Evolutionary conservation across 2,888 invertebrate species (phyloP).

Genomic region (Ferdinandea cuprea): DNA sequence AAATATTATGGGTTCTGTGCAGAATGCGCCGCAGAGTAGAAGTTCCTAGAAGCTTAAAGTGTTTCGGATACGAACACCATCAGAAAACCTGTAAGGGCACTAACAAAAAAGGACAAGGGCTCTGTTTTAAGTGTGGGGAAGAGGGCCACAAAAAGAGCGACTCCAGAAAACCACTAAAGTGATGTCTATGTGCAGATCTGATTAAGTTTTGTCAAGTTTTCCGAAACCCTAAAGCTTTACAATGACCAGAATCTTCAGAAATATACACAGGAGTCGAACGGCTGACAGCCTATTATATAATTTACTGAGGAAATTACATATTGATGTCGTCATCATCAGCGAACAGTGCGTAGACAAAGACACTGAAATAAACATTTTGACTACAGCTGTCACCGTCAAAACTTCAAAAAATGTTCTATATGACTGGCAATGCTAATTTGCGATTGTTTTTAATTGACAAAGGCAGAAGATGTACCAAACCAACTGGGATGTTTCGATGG

Average conservation of each 20-base stretch:
- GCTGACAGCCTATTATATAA: not conserved
- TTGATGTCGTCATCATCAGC: not conserved
- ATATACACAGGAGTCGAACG: not conserved
- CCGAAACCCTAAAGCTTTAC: not conserved
- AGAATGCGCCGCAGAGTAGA: constrained; percentile 1
- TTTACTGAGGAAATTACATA: not conserved
- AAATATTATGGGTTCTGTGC: constrained; percentile 30
- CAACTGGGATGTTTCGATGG: no score
- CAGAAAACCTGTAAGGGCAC: not conserved
- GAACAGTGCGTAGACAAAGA: not conserved
- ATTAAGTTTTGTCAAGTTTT: not conserved
- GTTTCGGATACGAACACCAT: constrained; percentile 7
- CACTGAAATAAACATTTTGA: no score
- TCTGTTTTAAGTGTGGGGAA: not conserved
- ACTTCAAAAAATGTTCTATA: no score
- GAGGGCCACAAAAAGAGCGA: constrained; percentile 1
- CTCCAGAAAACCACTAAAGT: not conserved
- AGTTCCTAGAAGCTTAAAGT: constrained; percentile 15
- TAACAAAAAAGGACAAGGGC: not conserved
- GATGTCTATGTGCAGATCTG: not conserved
- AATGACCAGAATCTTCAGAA: not conserved
- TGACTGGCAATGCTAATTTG: no score
- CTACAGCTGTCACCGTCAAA: no score
- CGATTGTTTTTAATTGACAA: no score
- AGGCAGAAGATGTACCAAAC: no score